Base-by-base conservation (phyloP, 2,797 vertebrate genomes). In the Enteromius thamalakanensis region DNA sequence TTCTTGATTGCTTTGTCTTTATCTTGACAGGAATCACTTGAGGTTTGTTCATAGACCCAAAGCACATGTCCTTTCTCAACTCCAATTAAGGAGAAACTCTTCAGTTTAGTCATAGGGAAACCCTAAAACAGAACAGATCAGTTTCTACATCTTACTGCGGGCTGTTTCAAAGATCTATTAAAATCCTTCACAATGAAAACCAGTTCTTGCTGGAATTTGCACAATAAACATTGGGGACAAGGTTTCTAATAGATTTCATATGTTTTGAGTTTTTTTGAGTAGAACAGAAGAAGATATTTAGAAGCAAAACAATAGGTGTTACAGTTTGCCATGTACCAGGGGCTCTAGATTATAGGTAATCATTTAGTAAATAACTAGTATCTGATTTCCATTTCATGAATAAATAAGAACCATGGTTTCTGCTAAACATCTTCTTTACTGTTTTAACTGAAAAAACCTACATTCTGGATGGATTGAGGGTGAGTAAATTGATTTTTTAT, bases 21-120 rank as follows among this genome's bases (percentile, higher is more conserved):
- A 82, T 96, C 93, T 86, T 93, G 86, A n/a, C 89, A 75, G 76
- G 90, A 76, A 32, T 94, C 93, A 34, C 93, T 91, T 40, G 51
- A 79, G 69, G 85, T 83, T 12, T 94, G 88, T 12, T 77, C 91
- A 75, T 95, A 92, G 29, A 94, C 91, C 97, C 97, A 98, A 86
- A 96, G 87, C 75, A 97, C 88, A 77, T 85, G 67, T 47, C 93
- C 90, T 11, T 95, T 93, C 65, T 96, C 94, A 1, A 93, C 60
- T 74, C 93, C 93, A 26, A 91, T 95, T 84, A 98, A 92, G 87
- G 87, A 94, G 90, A 97, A 97, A 87, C 95, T 91, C 40, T 85
- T 90, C 87, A 97, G 88, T 90, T 94, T 95, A 77, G 92, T 93
- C 83, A 96, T 82, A n/a, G 95, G 96, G 91, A 97, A 97, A 80